Conservation (phyloP, 2,888 invertebrate species). For the Xestia ashworthii region DNA sequence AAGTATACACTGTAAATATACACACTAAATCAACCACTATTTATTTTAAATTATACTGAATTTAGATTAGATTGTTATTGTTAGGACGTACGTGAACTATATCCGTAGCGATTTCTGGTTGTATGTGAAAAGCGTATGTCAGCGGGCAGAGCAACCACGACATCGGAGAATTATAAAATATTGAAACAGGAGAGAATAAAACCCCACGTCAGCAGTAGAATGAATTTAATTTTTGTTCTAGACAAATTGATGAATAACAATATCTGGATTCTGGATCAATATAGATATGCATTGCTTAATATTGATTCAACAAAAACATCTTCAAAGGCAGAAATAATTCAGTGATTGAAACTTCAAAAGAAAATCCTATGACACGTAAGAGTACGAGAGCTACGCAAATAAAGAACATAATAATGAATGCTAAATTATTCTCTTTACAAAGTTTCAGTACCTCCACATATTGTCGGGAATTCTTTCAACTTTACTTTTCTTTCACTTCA, state of each 20-base stretch:
- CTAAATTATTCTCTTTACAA: conserved; percentile 48
- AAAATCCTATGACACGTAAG: conserved; percentile 17
- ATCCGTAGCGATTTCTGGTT: background rate
- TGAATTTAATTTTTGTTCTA: background rate
- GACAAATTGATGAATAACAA: background rate
- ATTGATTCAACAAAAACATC: background rate
- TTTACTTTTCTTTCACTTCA: conserved; percentile 39
- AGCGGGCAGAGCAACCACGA: background rate
- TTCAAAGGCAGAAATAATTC: background rate
- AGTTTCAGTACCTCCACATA: conserved; percentile 27
- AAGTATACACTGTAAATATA: conserved; percentile 46
- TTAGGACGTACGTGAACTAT: conserved; percentile 21
- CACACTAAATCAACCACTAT: conserved; percentile 55
- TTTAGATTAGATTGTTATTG: conserved; percentile 57
- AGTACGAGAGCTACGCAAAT: conserved; percentile 28
- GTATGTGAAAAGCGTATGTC: background rate
- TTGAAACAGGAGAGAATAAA: too few species aligned
- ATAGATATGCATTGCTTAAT: background rate
- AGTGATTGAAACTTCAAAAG: conserved; percentile 25
- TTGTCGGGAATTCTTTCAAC: conserved; percentile 47
- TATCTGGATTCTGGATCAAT: background rate
- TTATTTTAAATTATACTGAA: conserved; percentile 62
- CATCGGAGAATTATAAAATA: too few species aligned
- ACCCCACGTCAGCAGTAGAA: background rate
- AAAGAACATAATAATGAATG: conserved; percentile 48